phyloP scores from a whole-genome alignment of 2,888 invertebrate species.

The Diloba caeruleocephala region DNA sequence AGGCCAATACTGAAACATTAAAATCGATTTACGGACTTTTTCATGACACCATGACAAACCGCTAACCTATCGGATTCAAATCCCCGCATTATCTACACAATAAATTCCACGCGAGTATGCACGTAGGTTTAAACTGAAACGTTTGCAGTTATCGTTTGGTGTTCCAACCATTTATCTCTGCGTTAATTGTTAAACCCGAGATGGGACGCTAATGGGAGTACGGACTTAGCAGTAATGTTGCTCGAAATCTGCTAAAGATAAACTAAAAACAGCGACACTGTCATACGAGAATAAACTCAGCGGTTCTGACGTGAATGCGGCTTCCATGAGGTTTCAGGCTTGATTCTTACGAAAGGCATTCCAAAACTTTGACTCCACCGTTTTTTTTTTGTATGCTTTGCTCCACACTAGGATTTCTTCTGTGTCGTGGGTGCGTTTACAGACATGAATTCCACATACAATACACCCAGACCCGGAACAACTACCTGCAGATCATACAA shows the following conservation, averaged over 20 bases:
- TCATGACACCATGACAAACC: slow-evolving; percentile 32
- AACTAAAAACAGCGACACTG: slow-evolving; percentile 73
- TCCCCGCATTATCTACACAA: slow-evolving; percentile 46
- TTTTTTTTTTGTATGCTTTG: too few species aligned
- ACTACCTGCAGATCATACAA: too few species aligned
- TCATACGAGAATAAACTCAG: slow-evolving; percentile 68
- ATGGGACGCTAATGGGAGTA: slow-evolving; percentile 44
- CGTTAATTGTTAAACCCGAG: slow-evolving; percentile 54
- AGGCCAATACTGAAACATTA: slow-evolving; percentile 40
- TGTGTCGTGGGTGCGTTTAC: too few species aligned
- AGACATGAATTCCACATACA: too few species aligned
- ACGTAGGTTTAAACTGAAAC: slow-evolving; percentile 41
- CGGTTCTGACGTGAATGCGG: too few species aligned
- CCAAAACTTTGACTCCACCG: too few species aligned
- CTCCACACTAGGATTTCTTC: too few species aligned
- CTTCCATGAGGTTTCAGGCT: too few species aligned
- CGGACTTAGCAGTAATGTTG: slow-evolving; percentile 44
- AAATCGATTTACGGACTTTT: slow-evolving; percentile 45
- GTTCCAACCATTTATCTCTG: slow-evolving; percentile 44
- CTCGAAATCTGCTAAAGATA: slow-evolving; percentile 66
- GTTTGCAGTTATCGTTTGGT: slow-evolving; percentile 52
- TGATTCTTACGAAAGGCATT: too few species aligned
- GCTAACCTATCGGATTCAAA: slow-evolving; percentile 45
- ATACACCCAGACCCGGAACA: too few species aligned
- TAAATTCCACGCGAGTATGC: slow-evolving; percentile 40